A percentile compares a stretch with the other conserved stretches of the same genome.
phyloP scores from a whole-genome alignment of 2,113 vertebrate species.

The human region DNA sequence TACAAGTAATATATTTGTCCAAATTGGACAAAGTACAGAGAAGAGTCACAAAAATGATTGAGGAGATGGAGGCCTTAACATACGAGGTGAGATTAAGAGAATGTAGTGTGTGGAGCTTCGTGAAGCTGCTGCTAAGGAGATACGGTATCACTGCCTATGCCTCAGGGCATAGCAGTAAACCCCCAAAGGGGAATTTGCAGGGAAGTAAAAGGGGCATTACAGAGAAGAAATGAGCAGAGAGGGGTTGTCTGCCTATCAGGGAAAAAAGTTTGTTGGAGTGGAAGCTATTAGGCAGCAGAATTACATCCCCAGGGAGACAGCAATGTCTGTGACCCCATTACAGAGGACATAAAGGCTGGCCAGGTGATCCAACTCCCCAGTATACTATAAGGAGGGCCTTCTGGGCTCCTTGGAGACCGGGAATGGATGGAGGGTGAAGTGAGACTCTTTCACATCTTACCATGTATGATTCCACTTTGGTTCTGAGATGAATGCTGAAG shows the following conservation, averaged over 20 bases:
- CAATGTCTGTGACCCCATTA: conserved; percentile 69
- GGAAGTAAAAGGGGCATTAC: conserved; percentile 68
- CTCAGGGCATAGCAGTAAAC: conserved; percentile 42
- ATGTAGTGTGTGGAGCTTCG: neutral
- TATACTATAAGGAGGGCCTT: conserved; percentile 25
- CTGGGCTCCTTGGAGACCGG: neutral
- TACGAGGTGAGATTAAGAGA: neutral
- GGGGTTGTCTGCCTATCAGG: conserved; percentile 69
- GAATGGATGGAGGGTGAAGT: neutral
- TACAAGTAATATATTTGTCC: neutral
- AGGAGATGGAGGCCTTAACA: neutral
- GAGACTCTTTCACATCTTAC: conserved; percentile 17
- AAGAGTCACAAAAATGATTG: conserved; percentile 32
- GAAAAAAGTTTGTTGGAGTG: conserved; percentile 68
- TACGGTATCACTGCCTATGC: neutral
- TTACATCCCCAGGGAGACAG: conserved; percentile 58
- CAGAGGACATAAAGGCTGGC: conserved; percentile 44
- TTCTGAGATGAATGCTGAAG: conserved; percentile 55
- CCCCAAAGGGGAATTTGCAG: conserved; percentile 72
- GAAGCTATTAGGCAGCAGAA: conserved; percentile 73
- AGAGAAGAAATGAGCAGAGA: conserved; percentile 66
- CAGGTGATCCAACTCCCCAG: conserved; percentile 58
- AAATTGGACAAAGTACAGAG: neutral
- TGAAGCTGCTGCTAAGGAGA: neutral
- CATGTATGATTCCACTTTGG: conserved; percentile 31